A percentile compares a stretch with the other conserved stretches of the same genome.
Evolutionary conservation across 2,888 invertebrate genomes (phyloP).

Genomic region (Dolichopus griseipennis): DNA sequence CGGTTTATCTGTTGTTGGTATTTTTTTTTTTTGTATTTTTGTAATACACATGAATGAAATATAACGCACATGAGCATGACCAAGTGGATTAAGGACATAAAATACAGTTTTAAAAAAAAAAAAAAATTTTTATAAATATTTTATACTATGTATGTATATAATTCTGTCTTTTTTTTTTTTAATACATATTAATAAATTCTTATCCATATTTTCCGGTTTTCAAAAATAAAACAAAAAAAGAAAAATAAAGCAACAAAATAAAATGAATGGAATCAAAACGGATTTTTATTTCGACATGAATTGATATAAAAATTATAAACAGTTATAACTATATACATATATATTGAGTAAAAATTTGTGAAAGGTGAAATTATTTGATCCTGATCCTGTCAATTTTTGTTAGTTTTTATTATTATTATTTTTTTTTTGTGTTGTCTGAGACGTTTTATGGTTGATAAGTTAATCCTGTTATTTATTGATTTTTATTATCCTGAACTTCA

Average conservation of each 20-base stretch:
- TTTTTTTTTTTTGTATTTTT: not conserved
- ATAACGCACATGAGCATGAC: constrained; percentile 6
- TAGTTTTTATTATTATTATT: not conserved
- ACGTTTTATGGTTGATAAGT: not conserved
- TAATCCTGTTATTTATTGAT: not conserved
- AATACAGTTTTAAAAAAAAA: not conserved
- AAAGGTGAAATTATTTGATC: not conserved
- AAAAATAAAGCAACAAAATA: not conserved
- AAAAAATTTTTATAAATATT: too few relatives aligned
- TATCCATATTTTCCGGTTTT: not conserved
- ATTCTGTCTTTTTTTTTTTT: not conserved
- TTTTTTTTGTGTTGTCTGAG: not conserved
- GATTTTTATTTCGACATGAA: not conserved
- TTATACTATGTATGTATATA: too few relatives aligned
- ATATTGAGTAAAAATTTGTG: too few relatives aligned
- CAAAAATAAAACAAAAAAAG: not conserved
- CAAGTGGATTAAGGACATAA: constrained; percentile 1
- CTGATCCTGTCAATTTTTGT: not conserved
- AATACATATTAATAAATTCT: not conserved
- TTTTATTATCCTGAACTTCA: not conserved
- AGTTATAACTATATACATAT: too few relatives aligned
- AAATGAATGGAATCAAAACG: not conserved
- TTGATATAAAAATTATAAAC: too few relatives aligned
- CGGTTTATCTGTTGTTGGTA: too few relatives aligned
- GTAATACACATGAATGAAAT: not conserved